Percentiles rank a stretch among this genome's conserved stretches.
phyloP scores from a whole-genome alignment of 2,888 invertebrate species.

The Ecdyonurus torrentis region DNA sequence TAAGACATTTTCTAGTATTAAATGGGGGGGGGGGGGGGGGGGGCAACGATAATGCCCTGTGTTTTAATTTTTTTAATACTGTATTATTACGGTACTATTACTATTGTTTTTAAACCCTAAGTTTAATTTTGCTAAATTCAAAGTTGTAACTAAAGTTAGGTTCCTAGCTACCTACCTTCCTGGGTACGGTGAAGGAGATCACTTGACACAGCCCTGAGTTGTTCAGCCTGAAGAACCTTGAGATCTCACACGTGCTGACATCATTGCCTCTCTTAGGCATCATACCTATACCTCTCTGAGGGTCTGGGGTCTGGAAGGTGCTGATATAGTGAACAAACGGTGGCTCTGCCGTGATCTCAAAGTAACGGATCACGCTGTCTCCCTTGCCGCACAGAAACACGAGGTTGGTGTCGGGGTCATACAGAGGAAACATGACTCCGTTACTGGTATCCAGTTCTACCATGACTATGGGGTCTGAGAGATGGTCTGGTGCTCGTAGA shows the following conservation, averaged over 20 bases:
- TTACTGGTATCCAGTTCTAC: slow-evolving; percentile 89
- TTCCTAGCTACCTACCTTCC: slow-evolving; percentile 48
- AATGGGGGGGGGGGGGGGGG: too few relatives aligned
- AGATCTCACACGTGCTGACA: slow-evolving; percentile 84
- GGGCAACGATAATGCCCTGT: too few relatives aligned
- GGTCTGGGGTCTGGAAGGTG: slow-evolving; percentile 94
- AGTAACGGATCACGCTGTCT: slow-evolving; percentile 92
- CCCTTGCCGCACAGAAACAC: slow-evolving; percentile 88
- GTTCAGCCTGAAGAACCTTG: slow-evolving; percentile 89
- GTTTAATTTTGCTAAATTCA: too few relatives aligned
- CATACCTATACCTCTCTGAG: slow-evolving; percentile 90
- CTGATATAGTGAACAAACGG: slow-evolving; percentile 94
- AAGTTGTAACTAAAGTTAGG: too few relatives aligned
- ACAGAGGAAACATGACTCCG: slow-evolving; percentile 92
- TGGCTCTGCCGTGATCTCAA: slow-evolving; percentile 81
- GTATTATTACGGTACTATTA: too few relatives aligned
- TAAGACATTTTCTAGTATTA: too few relatives aligned
- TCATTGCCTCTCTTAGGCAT: slow-evolving; percentile 98
- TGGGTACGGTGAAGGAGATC: slow-evolving; percentile 94
- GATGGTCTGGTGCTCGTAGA: slow-evolving; percentile 74
- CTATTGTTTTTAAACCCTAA: too few relatives aligned
- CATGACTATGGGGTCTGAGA: slow-evolving; percentile 77
- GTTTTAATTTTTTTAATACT: too few relatives aligned
- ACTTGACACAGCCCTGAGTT: slow-evolving; percentile 88
- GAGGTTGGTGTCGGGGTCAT: slow-evolving; percentile 90